Conservation (phyloP, 2,797 vertebrate genomes). For the Percopsis omiscomaycus region DNA sequence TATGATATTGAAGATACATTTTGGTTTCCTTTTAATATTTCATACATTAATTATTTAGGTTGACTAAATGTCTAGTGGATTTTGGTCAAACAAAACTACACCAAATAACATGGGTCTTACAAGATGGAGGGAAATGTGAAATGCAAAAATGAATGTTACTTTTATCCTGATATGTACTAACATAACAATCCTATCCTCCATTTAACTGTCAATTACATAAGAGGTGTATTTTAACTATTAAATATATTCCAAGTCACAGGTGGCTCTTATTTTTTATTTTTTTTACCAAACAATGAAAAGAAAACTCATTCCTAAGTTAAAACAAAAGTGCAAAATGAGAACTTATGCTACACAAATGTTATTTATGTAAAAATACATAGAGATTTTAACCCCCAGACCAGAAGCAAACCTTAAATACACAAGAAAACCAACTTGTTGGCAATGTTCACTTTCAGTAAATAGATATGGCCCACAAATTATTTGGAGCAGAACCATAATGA, state of each 20-base stretch:
- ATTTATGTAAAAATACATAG: slow-evolving; percentile 14
- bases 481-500: not conserved
- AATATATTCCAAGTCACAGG: slow-evolving; percentile 48
- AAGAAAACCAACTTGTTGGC: slow-evolving; percentile 13
- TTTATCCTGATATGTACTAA: slow-evolving; percentile 35
- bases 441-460: slow-evolving; percentile 4
- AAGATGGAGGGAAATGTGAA: slow-evolving; percentile 31
- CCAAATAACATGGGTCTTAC: slow-evolving; percentile 8
- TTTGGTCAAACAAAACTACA: no score
- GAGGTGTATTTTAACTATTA: slow-evolving; percentile 68
- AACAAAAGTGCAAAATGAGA: slow-evolving; percentile 32
- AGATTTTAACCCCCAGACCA: slow-evolving; percentile 6
- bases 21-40: no score
- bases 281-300: not conserved
- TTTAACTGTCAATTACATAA: slow-evolving; percentile 32
- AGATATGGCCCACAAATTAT: slow-evolving; percentile 2
- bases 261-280: slow-evolving; percentile 42
- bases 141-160: slow-evolving; percentile 16
- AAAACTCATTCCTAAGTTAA: slow-evolving; percentile 29
- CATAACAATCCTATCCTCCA: slow-evolving; percentile 17
- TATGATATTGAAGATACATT: no score
- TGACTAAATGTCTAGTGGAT: no score
- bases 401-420: slow-evolving; percentile 6
- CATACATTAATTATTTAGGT: no score
- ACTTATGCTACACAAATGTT: not conserved